A percentile compares a stretch with the other conserved stretches of the same genome.
Evolutionary conservation across 2,113 vertebrate species (phyloP).

Genomic region (Amphiprion ocellaris): DNA sequence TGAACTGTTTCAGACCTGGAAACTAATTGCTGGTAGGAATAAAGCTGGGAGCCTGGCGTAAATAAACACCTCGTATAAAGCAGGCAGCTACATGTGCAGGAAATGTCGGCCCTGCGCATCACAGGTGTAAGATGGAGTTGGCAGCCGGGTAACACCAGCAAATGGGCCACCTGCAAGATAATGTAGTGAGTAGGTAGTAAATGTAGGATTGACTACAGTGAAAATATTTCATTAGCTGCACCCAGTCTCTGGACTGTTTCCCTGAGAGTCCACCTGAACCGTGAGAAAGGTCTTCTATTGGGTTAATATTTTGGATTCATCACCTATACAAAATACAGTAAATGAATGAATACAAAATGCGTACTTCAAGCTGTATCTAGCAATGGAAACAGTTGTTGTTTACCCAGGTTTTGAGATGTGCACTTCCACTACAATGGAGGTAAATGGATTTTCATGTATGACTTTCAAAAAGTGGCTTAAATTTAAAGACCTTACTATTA

Average conservation of each 20-base stretch:
- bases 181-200: slow-evolving; percentile 65
- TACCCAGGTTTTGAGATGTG: too few species aligned
- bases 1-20: slow-evolving; percentile 60
- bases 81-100: slow-evolving; percentile 49
- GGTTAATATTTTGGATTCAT: too few species aligned
- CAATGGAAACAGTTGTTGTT: too few species aligned
- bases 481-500: too few species aligned
- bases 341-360: too few species aligned
- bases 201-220: slow-evolving; percentile 67
- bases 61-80: slow-evolving; percentile 67
- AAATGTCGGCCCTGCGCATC: slow-evolving; percentile 33
- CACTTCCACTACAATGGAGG: too few species aligned
- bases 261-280: slow-evolving; percentile 43
- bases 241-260: slow-evolving; percentile 50
- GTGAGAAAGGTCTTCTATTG: not conserved
- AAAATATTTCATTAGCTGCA: slow-evolving; percentile 76
- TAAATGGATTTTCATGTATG: too few species aligned
- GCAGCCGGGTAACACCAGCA: slow-evolving; percentile 46
- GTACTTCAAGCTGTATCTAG: too few species aligned
- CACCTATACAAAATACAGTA: too few species aligned
- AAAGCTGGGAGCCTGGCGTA: slow-evolving; percentile 32
- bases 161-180: slow-evolving; percentile 68
- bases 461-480: too few species aligned
- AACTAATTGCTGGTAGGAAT: slow-evolving; percentile 57
- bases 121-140: slow-evolving; percentile 57